Base-by-base conservation (phyloP, 2,888 invertebrate species). In the Athripsodes cinereus region DNA sequence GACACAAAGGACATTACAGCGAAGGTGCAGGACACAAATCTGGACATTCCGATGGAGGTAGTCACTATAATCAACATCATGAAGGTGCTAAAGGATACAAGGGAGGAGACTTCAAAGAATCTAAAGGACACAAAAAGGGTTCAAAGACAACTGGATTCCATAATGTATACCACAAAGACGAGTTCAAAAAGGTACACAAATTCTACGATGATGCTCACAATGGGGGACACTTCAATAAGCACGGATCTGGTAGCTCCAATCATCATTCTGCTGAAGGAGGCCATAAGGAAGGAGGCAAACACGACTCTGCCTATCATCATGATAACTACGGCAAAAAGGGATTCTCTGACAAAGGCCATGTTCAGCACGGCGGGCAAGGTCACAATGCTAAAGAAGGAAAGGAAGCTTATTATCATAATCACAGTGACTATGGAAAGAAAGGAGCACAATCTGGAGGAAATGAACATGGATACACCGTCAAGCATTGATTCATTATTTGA, bases 131-230 rank as follows among this genome's bases (percentile, higher is more conserved):
- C 71, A 84, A 84, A 70, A 87, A 87, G 68, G 87, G 87, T 1
- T 83, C 85, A 61, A 85, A 85, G 53, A 80, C 86, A 20, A 84
- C 81, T 6, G 88, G 88, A 18, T 88, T 81, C 74, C 87, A 87
- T 70, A 87, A 85, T 66, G 83, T 86, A 1, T 87, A 84, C 71
- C 81, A 83, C 72, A 88, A 88, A 75, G 86, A 89, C 68, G 89
- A 89, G 70, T 88, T 81, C 76, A 87, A 88, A 70, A 88, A 88
- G 68, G 85, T 87, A 67, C 87, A 87, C 65, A 83, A 84, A 66
- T 88, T 88, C 73, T 88, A 88, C 69, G 88, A 88, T 67, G 85
- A 86, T 52, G 81, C 82, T 22, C 83, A 87, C 68, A 80, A 83
- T 53, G 81, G 79, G 52, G 87, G 86, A 1, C 80, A 84, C 68